Percentiles rank a stretch among this genome's conserved stretches.
Conservation (phyloP, 2,888 invertebrate genomes). For the Elysia crispata region DNA sequence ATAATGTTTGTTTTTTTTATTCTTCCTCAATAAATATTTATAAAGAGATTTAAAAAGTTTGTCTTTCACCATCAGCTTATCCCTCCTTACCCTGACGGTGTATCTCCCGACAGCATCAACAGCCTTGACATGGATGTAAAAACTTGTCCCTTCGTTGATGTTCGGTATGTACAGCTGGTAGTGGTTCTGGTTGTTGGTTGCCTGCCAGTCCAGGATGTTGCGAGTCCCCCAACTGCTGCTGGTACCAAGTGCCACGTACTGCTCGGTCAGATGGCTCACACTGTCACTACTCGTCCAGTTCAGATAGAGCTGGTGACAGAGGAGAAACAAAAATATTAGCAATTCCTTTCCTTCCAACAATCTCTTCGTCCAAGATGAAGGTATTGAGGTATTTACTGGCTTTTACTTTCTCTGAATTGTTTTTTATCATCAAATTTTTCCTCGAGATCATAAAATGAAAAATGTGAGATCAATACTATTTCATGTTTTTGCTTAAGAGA, state of each 20-base stretch:
- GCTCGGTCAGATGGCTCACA: slow-evolving; percentile 58
- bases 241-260: slow-evolving; percentile 60
- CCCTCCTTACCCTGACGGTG: slow-evolving; percentile 49
- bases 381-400: too few species aligned
- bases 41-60: too few species aligned
- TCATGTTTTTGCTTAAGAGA: too few species aligned
- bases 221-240: slow-evolving; percentile 45
- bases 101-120: slow-evolving; percentile 56
- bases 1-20: too few species aligned
- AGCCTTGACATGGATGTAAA: slow-evolving; percentile 61
- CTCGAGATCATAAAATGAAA: too few species aligned
- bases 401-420: too few species aligned
- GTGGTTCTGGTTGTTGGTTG: slow-evolving; percentile 57
- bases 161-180: slow-evolving; percentile 55
- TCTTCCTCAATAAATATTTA: too few species aligned
- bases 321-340: too few species aligned
- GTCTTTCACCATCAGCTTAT: not conserved
- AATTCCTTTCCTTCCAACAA: too few species aligned
- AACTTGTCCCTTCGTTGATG: slow-evolving; percentile 58
- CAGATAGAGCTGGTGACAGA: slow-evolving; percentile 52
- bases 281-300: slow-evolving; percentile 59
- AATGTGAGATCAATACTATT: too few species aligned
- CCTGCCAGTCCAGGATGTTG: slow-evolving; percentile 55
- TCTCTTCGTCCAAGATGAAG: too few species aligned
- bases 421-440: too few species aligned